Conservation (phyloP, 2,888 invertebrate genomes). For the Metallyticus violacea region DNA sequence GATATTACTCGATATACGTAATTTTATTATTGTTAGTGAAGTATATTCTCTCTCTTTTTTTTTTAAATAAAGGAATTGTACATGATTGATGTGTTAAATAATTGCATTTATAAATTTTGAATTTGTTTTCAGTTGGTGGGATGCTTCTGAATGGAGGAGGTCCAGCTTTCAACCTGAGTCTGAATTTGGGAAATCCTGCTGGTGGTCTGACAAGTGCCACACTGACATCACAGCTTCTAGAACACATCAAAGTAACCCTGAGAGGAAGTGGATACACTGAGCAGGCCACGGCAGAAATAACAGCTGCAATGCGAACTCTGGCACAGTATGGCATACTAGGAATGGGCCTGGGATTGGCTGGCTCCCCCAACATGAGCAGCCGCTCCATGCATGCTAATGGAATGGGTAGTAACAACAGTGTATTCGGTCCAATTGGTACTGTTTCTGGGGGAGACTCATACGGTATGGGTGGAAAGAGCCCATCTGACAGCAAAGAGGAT, state of each 20-base stretch:
- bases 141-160: slow-evolving; percentile 53
- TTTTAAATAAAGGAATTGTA: too few relatives aligned
- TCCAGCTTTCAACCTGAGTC: slow-evolving; percentile 71
- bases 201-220: slow-evolving; percentile 61
- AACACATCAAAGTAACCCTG: slow-evolving; percentile 86
- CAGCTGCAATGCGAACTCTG: slow-evolving; percentile 84
- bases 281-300: slow-evolving; percentile 83
- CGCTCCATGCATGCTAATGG: slow-evolving; percentile 42
- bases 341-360: slow-evolving; percentile 56
- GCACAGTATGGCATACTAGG: slow-evolving; percentile 83
- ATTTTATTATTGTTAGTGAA: too few relatives aligned
- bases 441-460: slow-evolving; percentile 60
- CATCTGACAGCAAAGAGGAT: slow-evolving; percentile 74
- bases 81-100: too few relatives aligned
- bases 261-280: slow-evolving; percentile 89
- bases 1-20: too few relatives aligned
- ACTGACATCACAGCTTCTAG: slow-evolving; percentile 77
- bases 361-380: slow-evolving; percentile 44
- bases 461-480: slow-evolving; percentile 79
- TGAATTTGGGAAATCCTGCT: slow-evolving; percentile 63
- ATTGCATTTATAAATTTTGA: too few relatives aligned
- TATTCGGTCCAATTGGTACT: slow-evolving; percentile 82
- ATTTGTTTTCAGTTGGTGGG: not conserved
- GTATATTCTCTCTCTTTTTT: too few relatives aligned
- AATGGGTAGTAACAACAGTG: slow-evolving; percentile 45